These are phyloP conservation scores for Neogobius melanostomus DNA, from an alignment of 2,113 vertebrate genomes.

Conservation along the genomic window DNA sequence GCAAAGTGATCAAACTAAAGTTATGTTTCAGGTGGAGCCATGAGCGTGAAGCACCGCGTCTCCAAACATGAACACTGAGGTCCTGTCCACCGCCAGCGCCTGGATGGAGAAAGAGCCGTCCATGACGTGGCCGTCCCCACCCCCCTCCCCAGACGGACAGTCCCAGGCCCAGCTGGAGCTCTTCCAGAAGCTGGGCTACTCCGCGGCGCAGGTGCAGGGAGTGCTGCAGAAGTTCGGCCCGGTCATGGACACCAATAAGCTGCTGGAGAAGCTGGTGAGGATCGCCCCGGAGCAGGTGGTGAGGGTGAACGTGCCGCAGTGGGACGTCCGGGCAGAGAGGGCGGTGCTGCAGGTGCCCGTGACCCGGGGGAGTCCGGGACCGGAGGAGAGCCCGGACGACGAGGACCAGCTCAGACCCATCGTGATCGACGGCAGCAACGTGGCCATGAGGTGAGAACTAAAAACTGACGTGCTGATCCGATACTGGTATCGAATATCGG, in stretches of 20 bases:
- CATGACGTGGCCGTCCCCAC: background rate
- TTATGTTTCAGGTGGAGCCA: background rate
- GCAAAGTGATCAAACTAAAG: background rate
- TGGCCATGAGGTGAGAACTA: background rate
- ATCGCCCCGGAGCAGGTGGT: background rate
- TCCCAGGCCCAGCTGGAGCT: background rate
- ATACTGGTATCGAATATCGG: too few relatives aligned
- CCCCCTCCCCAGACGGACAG: background rate
- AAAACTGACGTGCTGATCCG: too few relatives aligned
- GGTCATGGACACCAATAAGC: background rate
- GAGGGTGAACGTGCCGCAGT: background rate
- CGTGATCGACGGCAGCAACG: background rate
- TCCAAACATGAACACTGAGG: background rate
- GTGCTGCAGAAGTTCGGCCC: background rate
- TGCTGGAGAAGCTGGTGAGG: background rate
- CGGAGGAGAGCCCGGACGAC: background rate
- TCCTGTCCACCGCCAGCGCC: background rate
- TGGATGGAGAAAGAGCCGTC: background rate
- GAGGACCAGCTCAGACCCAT: background rate
- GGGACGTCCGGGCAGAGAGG: background rate
- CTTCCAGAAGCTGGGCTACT: background rate
- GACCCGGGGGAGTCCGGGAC: background rate
- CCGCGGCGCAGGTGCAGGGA: background rate
- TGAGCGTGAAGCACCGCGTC: background rate
- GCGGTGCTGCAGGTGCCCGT: background rate